Conservation (phyloP, 2,888 invertebrate genomes). For the Lasius platythorax region DNA sequence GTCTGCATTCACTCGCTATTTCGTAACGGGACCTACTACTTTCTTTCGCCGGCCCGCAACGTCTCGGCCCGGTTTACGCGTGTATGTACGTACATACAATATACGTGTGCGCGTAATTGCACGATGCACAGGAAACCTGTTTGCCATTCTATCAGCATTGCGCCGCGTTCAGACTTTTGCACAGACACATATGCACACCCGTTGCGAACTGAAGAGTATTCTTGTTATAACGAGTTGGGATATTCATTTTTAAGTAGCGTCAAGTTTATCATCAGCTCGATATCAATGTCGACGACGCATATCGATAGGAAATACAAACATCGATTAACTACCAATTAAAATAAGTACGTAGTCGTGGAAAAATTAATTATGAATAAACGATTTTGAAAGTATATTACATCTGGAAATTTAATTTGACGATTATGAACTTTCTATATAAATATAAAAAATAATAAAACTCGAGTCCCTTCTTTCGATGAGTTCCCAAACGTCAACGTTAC, state of each 20-base stretch:
- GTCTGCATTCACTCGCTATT: constrained; percentile 85
- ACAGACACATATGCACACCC: neutral
- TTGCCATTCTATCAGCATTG: neutral
- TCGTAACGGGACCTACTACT: constrained; percentile 84
- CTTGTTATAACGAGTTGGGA: neutral
- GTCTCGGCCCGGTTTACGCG: constrained; percentile 39
- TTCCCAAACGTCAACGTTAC: neutral
- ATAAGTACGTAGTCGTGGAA: neutral
- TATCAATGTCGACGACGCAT: neutral
- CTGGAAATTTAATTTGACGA: neutral
- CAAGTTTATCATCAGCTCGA: neutral
- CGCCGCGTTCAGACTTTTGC: neutral
- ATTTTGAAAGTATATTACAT: neutral
- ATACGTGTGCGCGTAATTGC: neutral
- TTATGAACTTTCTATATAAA: neutral
- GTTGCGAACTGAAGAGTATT: neutral
- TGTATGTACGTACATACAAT: constrained; percentile 5
- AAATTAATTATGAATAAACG: neutral
- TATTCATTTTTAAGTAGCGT: neutral
- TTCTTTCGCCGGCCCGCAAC: constrained; percentile 67
- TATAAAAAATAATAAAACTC: neutral
- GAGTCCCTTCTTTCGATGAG: neutral
- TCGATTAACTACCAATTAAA: neutral
- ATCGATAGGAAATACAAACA: neutral
- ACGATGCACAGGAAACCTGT: neutral